Conservation (phyloP, 2,888 invertebrate genomes). For the Chrysolina haemoptera region DNA sequence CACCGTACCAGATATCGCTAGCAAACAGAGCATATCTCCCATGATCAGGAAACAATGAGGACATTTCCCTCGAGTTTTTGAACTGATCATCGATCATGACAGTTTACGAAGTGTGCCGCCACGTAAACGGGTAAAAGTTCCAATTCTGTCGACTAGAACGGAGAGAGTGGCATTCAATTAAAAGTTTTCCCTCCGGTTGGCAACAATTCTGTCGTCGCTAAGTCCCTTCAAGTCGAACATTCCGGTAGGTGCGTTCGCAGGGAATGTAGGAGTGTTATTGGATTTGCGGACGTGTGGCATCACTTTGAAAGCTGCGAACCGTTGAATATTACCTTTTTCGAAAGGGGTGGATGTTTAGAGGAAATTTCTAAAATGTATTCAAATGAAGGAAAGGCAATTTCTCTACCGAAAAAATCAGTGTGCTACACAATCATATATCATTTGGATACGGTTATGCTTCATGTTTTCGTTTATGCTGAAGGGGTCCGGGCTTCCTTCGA, state of each 20-base stretch:
- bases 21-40: no score
- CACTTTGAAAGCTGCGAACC: background rate
- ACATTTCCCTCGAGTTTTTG: background rate
- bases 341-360: background rate
- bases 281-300: background rate
- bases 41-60: no score
- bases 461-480: no score
- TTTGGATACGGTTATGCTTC: no score
- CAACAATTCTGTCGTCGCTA: background rate
- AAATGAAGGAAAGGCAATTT: no score
- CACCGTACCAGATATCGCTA: no score
- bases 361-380: no score
- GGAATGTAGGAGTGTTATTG: background rate
- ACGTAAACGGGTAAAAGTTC: background rate
- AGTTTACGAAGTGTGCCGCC: background rate
- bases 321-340: background rate
- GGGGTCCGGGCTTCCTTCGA: no score
- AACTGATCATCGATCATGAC: background rate
- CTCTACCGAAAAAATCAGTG: no score
- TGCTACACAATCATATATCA: no score
- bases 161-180: slow-evolving; percentile 2
- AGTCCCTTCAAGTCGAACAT: background rate
- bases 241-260: background rate
- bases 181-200: background rate
- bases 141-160: background rate